phyloP scores from a whole-genome alignment of 2,888 invertebrate species.

The Ganaspis brasiliensis region DNA sequence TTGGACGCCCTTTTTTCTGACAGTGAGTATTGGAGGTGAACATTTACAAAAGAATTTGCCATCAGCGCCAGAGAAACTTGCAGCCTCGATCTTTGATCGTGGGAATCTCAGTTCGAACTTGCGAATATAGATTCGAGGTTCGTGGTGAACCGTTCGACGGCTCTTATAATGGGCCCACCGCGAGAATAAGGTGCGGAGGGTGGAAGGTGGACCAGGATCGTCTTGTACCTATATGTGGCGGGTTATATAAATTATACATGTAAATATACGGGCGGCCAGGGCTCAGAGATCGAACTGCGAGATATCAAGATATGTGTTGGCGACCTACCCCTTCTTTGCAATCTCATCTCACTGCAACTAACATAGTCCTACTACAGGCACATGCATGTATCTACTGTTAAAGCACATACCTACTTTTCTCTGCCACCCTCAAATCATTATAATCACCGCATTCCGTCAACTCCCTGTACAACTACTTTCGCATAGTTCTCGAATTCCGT shows the following conservation, averaged over 20 bases:
- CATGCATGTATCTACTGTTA: constrained; percentile 48
- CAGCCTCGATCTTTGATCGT: constrained; percentile 58
- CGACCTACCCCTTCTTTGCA: constrained; percentile 63
- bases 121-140: constrained; percentile 60
- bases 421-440: constrained; percentile 54
- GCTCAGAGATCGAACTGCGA: constrained; percentile 73
- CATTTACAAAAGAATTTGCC: constrained; percentile 40
- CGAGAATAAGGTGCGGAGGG: constrained; percentile 51
- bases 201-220: constrained; percentile 55
- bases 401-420: constrained; percentile 54
- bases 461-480: constrained; percentile 50
- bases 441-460: constrained; percentile 56
- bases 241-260: constrained; percentile 79
- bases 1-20: background rate
- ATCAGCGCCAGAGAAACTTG: constrained; percentile 23
- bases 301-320: constrained; percentile 77
- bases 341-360: constrained; percentile 49
- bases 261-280: constrained; percentile 76
- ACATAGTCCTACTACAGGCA: constrained; percentile 49
- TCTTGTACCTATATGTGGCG: constrained; percentile 65
- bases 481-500: constrained; percentile 56
- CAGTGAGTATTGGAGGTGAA: background rate
- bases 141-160: constrained; percentile 50
- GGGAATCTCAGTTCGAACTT: constrained; percentile 62
- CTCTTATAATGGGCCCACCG: constrained; percentile 60